phyloP scores from a whole-genome alignment of 1,140 invertebrate species.

The Brevipalpus yothersi region DNA sequence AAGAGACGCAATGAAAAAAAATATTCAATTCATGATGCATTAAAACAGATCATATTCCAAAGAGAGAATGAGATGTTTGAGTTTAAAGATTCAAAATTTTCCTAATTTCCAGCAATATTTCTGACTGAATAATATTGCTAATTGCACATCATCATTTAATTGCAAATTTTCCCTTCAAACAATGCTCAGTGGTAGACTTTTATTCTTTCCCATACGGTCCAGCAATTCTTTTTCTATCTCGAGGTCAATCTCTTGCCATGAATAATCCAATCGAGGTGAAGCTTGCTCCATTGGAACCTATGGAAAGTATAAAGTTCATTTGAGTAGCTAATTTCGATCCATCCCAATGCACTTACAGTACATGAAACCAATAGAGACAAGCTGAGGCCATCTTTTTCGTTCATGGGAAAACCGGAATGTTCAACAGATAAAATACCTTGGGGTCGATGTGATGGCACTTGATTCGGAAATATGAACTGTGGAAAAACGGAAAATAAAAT shows the following conservation, averaged over 20 bases:
- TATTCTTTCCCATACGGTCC: not conserved
- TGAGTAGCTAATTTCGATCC: not conserved
- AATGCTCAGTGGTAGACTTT: not conserved
- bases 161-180: not conserved
- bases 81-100: too few relatives aligned
- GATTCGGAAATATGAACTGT: conserved; percentile 4
- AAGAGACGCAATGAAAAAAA: too few relatives aligned
- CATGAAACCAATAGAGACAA: conserved; percentile 62
- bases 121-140: too few relatives aligned
- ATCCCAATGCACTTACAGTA: conserved; percentile 17
- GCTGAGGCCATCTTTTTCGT: conserved; percentile 44
- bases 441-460: conserved; percentile 45
- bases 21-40: too few relatives aligned
- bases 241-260: not conserved
- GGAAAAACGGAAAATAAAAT: not conserved
- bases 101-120: too few relatives aligned
- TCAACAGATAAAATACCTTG: conserved; percentile 26
- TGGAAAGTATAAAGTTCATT: not conserved
- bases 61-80: too few relatives aligned
- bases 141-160: not conserved
- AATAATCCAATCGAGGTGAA: not conserved
- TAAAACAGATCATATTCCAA: too few relatives aligned
- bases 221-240: not conserved
- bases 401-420: conserved; percentile 18
- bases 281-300: not conserved